Base-by-base conservation (phyloP, 53 echinoderm and acorn worm genomes). In the Hippasteria phrygiana region DNA sequence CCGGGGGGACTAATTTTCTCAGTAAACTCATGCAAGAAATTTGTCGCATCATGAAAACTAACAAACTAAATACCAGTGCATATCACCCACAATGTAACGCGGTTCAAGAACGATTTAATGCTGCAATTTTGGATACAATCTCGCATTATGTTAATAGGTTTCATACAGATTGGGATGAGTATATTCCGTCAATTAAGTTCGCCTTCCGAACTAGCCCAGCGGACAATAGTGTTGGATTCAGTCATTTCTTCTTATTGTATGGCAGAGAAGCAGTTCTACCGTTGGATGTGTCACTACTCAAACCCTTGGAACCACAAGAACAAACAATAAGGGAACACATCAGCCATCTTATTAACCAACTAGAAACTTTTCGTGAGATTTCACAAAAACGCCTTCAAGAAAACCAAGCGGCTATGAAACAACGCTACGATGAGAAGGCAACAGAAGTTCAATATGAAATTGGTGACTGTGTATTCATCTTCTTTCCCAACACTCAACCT, bases 41-140 rank as follows among this genome's bases (percentile, higher is more conserved):
- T 27, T 90, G 90, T 82, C 62, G 70, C 7, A 73, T 82, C 9
- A 90, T 82, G 82, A 55, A 53, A 34, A 90, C 55, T 31, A 1
- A 56, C 20, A 90, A 90, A 71, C 37, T 90, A 17, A 90, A 82
- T 28, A 90, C 82, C 14, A 43, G 55, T 53, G 12, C 63, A 33
- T 90, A 90, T 41, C 90, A 90, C 63, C 90, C 82, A 4, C 90
- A 82, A 34, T 79, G 89, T 54, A 89, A 89, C 48, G 78, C 89
- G 3, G 54, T 81, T 16, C 82, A 80, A 39, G 90, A 90, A 46
- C 71, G 81, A 1, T 80, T 37, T 42, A 89, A 89, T 64, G 28
- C 89, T 64, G 89, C 80, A 26, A 89, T 89, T 29, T 55, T 81
- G 55, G 78, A 90, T 37, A 82, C 82, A 18, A 24, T 90, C 47